phyloP scores from a whole-genome alignment of 2,113 vertebrate species.

The Urocynchramus pylzowi region DNA sequence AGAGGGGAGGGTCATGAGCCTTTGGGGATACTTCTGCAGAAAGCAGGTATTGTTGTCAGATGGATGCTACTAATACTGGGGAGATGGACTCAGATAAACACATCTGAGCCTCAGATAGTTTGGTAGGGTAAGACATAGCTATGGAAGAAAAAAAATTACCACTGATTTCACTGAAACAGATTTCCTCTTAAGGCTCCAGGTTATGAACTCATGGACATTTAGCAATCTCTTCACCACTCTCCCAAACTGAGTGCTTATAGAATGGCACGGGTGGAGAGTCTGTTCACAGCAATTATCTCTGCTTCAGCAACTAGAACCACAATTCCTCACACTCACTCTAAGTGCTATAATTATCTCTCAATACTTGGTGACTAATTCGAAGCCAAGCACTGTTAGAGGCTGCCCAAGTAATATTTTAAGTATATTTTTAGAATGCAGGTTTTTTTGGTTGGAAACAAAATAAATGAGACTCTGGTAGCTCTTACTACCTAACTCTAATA shows the following conservation, averaged over 20 bases:
- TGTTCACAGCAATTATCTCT: conserved; percentile 7
- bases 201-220: background rate
- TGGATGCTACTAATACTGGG: accelerated
- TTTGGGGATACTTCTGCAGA: background rate
- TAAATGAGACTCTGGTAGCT: background rate
- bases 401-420: conserved; percentile 20
- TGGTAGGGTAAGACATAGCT: background rate
- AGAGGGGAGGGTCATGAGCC: background rate
- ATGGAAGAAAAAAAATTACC: background rate
- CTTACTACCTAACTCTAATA: background rate
- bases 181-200: background rate
- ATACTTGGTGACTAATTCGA: conserved; percentile 12
- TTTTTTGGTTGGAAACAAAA: background rate
- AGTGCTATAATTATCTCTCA: conserved; percentile 27
- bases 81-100: background rate
- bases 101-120: background rate
- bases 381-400: background rate
- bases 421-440: background rate
- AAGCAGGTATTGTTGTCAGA: background rate
- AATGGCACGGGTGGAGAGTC: background rate
- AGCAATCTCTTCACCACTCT: background rate
- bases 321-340: background rate
- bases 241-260: background rate
- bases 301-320: background rate
- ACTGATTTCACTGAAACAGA: background rate